Percentiles rank a stretch among this genome's conserved stretches.
These are phyloP conservation scores for Odocoileus hemionus DNA, from an alignment of 2,113 vertebrate genomes.

Conservation along the genomic window DNA sequence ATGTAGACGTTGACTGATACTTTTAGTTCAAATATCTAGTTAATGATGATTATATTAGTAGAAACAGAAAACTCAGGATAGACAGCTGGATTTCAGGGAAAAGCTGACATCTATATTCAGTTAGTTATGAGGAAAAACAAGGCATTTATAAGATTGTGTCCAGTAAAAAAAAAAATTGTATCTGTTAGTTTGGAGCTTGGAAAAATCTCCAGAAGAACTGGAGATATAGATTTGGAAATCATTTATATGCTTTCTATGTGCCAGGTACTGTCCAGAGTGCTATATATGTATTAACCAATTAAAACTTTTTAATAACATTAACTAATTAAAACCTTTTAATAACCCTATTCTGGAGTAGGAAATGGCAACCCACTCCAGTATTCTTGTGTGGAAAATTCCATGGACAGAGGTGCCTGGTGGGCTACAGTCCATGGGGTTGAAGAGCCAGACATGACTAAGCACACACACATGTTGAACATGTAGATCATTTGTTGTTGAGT, in stretches of 20 bases:
- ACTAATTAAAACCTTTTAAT: neutral
- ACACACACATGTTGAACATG: neutral
- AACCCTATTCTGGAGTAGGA: neutral
- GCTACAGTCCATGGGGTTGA: neutral
- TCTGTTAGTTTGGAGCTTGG: neutral
- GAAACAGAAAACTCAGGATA: neutral
- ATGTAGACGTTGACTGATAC: neutral
- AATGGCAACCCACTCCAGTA: neutral
- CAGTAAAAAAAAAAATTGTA: neutral
- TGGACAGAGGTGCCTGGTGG: neutral
- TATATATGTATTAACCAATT: neutral
- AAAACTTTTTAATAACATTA: neutral
- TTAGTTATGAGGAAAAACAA: neutral
- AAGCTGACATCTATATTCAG: neutral
- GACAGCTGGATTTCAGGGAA: neutral
- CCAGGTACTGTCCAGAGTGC: neutral
- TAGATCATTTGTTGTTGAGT: neutral
- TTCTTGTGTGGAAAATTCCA: neutral
- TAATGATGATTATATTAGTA: neutral
- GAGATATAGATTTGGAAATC: neutral
- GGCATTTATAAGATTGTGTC: neutral
- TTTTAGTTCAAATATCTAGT: neutral
- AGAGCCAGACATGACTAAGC: neutral
- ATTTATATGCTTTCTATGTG: neutral
- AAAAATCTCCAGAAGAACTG: neutral